These are phyloP conservation scores for Harpalus rufipes DNA, from an alignment of 2,888 invertebrate genomes.

Conservation along the genomic window DNA sequence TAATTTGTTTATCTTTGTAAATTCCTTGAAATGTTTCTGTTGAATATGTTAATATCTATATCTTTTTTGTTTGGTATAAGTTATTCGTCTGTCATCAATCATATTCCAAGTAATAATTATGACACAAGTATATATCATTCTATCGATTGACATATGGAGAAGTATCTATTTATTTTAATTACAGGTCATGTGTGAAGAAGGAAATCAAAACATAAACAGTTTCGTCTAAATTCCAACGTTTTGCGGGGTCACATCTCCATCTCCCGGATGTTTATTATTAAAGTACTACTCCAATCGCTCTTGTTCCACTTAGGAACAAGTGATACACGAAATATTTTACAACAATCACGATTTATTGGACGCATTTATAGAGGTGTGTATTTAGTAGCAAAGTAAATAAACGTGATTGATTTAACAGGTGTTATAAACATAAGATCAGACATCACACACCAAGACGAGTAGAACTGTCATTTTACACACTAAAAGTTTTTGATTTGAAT, in stretches of 20 bases:
- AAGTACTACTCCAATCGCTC: slow-evolving; percentile 16
- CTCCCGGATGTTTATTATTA: slow-evolving; percentile 50
- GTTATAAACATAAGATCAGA: background rate
- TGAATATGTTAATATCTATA: slow-evolving; percentile 12
- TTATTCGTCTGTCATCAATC: slow-evolving; percentile 32
- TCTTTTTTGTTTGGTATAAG: background rate
- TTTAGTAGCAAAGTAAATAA: background rate
- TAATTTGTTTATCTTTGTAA: too few species aligned
- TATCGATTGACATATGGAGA: slow-evolving; percentile 25
- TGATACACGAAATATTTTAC: slow-evolving; percentile 6
- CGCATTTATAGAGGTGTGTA: background rate
- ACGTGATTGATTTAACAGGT: background rate
- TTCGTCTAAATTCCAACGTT: slow-evolving; percentile 38
- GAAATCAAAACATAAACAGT: slow-evolving; percentile 51
- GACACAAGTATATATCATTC: background rate
- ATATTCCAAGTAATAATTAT: slow-evolving; percentile 33
- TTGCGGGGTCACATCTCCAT: slow-evolving; percentile 24
- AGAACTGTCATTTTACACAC: too few species aligned
- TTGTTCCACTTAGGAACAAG: slow-evolving; percentile 26
- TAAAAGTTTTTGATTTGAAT: too few species aligned
- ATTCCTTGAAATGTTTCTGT: slow-evolving; percentile 1
- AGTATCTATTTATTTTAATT: slow-evolving; percentile 52
- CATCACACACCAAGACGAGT: too few species aligned
- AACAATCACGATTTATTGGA: background rate
- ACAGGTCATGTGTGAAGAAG: slow-evolving; percentile 12